Base-by-base conservation (phyloP, 2,888 invertebrate genomes). In the Ophion costatus region DNA sequence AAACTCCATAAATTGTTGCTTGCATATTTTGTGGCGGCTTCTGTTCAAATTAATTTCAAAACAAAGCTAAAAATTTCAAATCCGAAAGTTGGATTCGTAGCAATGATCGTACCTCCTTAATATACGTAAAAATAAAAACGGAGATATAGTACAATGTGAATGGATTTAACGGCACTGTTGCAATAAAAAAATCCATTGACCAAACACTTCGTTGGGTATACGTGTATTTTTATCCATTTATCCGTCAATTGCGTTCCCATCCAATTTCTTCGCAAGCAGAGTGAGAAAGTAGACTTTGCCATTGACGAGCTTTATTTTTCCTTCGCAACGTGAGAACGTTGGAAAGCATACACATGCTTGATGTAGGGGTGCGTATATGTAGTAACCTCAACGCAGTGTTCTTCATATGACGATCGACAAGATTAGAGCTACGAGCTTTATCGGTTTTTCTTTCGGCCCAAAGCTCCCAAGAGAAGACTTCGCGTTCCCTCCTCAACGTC, bases 371-470 rank as follows among this genome's bases (percentile, higher is more conserved):
- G 45, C 51, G 42, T 64, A 9, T 42, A 9, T 42, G 20, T 56
- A 10, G 33, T 11, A 57, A 45, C 29, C 66, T 42, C 22, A 76
- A 77, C 79, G 33, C 56, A 61, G 69, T 70, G 69, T 75, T 29
- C 63, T 74, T 84, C 84, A 61, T 77, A 74, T 74, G 67, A 80
- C 67, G 84, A 84, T 80, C 84, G 77, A 81, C 77, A 63, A 84
- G 84, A 84, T 84, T 84, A 84, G 80, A 84, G 77, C 78, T 80
- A 80, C 84, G 77, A 59, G 57, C 74, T 77, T 84, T 84, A 84
- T 84, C 80, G 83, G 73, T 81, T 84, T 80, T 84, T 81, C 83
- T 71, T 77, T 80, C 45, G 45, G 56, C 45, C 77, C 78, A 45
- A 75, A 80, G 61, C 79, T 74, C 80, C 80, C 70, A 64, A 76